phyloP scores from a whole-genome alignment of 2,113 vertebrate species.

The Anguilla rostrata region DNA sequence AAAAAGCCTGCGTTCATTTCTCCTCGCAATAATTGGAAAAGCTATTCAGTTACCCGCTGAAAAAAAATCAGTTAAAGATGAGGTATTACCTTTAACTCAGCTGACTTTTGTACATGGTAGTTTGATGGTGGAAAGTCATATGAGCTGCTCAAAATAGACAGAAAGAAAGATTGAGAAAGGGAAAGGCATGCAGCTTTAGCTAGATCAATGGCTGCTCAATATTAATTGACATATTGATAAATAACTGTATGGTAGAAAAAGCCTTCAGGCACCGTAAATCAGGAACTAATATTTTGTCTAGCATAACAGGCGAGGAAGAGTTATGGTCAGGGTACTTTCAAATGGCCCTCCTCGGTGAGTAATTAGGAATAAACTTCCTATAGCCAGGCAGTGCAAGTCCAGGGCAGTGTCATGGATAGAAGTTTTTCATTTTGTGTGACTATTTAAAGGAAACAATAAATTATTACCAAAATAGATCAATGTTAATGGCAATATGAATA shows the following conservation, averaged over 20 bases:
- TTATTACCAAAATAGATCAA: background rate
- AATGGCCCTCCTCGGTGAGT: background rate
- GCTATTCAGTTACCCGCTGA: no score
- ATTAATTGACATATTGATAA: background rate
- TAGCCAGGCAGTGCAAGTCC: constrained; percentile 1
- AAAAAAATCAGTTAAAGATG: background rate
- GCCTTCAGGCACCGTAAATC: background rate
- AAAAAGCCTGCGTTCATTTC: no score
- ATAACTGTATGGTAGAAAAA: background rate
- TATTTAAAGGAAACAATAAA: constrained; percentile 12
- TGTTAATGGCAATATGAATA: constrained; percentile 8
- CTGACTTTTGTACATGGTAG: background rate
- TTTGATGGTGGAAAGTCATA: background rate
- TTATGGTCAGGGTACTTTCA: constrained; percentile 1
- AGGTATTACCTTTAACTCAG: background rate
- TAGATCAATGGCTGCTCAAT: background rate
- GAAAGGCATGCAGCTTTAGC: background rate
- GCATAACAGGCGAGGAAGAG: background rate
- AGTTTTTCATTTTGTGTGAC: constrained; percentile 15
- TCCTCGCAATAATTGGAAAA: no score
- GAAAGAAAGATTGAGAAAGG: background rate
- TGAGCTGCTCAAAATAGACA: background rate
- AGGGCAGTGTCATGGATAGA: background rate
- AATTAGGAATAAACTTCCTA: constrained; percentile 15
- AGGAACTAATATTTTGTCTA: background rate